Conservation (phyloP, 1,140 invertebrate genomes). For the Zaprionus taronus region DNA sequence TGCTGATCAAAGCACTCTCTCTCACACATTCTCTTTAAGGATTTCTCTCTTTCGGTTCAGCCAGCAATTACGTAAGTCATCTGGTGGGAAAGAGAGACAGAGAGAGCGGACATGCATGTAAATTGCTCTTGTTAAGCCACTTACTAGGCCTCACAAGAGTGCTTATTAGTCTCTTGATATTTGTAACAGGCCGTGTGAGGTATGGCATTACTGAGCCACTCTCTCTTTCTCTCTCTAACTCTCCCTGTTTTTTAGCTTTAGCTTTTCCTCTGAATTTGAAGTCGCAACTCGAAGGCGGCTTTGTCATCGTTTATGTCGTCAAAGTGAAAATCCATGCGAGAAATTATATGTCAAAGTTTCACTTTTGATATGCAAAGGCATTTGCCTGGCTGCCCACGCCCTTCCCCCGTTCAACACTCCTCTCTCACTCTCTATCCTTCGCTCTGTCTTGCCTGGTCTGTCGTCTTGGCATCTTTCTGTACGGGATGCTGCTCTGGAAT, state of each 20-base stretch:
- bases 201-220: background rate
- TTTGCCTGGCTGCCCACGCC: constrained; percentile 33
- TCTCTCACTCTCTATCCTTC: background rate
- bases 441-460: background rate
- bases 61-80: background rate
- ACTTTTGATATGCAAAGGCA: constrained; percentile 79
- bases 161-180: background rate
- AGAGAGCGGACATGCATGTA: background rate
- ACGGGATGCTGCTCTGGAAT: constrained; percentile 16
- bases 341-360: constrained; percentile 82
- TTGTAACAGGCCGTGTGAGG: background rate
- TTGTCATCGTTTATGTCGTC: constrained; percentile 77
- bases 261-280: constrained; percentile 4
- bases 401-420: background rate
- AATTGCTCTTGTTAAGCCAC: background rate
- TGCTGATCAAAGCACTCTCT: background rate
- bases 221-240: background rate
- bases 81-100: background rate
- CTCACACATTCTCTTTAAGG: background rate
- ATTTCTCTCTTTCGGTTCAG: background rate
- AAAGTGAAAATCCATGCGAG: constrained; percentile 81
- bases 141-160: background rate
- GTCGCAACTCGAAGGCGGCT: constrained; percentile 41
- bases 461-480: constrained; percentile 5
- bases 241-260: background rate